Evolutionary conservation across 2,113 vertebrate genomes (phyloP).

Genomic region (Rafetus swinhoei): DNA sequence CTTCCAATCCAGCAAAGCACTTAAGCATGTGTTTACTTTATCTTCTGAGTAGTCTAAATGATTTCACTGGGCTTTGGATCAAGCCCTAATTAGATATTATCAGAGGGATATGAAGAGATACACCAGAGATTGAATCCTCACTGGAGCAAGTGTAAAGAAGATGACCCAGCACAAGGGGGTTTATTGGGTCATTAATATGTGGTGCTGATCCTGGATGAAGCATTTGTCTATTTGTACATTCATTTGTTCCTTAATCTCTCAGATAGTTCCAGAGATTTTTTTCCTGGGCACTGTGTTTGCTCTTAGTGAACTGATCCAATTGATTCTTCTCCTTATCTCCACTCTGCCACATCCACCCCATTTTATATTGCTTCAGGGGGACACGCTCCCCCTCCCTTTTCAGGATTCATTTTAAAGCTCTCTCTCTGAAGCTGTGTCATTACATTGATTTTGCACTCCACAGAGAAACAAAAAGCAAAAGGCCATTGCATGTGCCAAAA

Average conservation of each 20-base stretch:
- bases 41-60: background rate
- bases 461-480: background rate
- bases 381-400: background rate
- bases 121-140: background rate
- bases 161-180: background rate
- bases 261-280: background rate
- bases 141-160: background rate
- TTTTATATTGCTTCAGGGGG: background rate
- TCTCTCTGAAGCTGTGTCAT: background rate
- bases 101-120: background rate
- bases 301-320: background rate
- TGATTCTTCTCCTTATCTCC: background rate
- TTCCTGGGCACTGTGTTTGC: accelerated
- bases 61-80: background rate
- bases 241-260: background rate
- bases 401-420: background rate
- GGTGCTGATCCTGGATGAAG: background rate
- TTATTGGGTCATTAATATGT: background rate
- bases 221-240: background rate
- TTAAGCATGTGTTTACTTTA: background rate
- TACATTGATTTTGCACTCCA: background rate
- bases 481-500: accelerated
- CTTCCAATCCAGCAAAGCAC: background rate
- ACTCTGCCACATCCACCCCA: background rate
- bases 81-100: background rate